These are phyloP conservation scores for Plemyria rubiginata DNA, from an alignment of 2,888 invertebrate genomes.

Conservation along the genomic window DNA sequence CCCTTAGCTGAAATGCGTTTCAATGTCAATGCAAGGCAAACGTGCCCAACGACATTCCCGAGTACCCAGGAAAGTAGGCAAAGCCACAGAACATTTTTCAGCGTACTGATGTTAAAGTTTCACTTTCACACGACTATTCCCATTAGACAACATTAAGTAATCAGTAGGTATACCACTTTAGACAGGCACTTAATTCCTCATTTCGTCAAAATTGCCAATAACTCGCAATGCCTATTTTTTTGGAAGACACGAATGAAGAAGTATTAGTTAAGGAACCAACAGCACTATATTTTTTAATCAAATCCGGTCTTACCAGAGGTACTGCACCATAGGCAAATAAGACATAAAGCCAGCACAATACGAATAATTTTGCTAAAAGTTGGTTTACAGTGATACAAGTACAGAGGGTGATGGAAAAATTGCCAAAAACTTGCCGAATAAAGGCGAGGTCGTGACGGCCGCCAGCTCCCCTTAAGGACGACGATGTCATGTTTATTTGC, in stretches of 20 bases:
- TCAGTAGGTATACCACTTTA: too few relatives aligned
- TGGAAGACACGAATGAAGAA: too few relatives aligned
- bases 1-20: slow-evolving; percentile 56
- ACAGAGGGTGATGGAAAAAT: slow-evolving; percentile 56
- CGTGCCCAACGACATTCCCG: slow-evolving; percentile 59
- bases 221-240: too few relatives aligned
- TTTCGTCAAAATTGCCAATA: too few relatives aligned
- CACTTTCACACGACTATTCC: slow-evolving; percentile 1
- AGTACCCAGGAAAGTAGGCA: slow-evolving; percentile 58
- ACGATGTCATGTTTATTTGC: slow-evolving; percentile 80
- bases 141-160: too few relatives aligned
- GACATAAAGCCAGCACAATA: too few relatives aligned
- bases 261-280: too few relatives aligned
- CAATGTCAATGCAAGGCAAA: slow-evolving; percentile 69
- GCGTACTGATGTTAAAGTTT: not conserved
- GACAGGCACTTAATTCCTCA: too few relatives aligned
- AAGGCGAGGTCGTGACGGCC: slow-evolving; percentile 68
- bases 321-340: too few relatives aligned
- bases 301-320: too few relatives aligned
- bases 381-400: slow-evolving; percentile 9
- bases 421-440: slow-evolving; percentile 74
- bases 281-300: too few relatives aligned
- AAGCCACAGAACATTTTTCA: slow-evolving; percentile 25
- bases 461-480: slow-evolving; percentile 64
- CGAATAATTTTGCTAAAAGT: not conserved